phyloP scores from a whole-genome alignment of 2,113 vertebrate species.

The Neofelis nebulosa region DNA sequence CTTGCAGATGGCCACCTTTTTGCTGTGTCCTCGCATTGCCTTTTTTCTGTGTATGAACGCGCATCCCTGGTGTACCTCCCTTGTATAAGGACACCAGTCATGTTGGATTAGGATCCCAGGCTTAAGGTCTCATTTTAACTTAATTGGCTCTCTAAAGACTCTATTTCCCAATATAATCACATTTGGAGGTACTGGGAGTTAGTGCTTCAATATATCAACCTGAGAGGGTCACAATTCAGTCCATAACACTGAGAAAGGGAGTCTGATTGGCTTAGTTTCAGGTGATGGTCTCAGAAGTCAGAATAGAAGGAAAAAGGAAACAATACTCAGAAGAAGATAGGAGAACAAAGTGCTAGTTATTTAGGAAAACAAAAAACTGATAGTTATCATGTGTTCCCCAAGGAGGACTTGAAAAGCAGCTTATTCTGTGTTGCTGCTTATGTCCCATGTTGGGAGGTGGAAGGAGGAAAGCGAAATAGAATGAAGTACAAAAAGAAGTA shows the following conservation, averaged over 20 bases:
- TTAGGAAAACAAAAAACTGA: background rate
- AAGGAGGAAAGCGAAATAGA: background rate
- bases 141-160: background rate
- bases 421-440: background rate
- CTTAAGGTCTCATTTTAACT: background rate
- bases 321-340: background rate
- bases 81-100: background rate
- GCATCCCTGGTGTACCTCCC: background rate
- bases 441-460: background rate
- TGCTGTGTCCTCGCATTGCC: background rate
- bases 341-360: background rate
- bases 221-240: background rate
- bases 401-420: background rate
- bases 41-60: background rate
- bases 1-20: background rate
- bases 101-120: background rate
- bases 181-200: background rate
- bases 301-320: background rate
- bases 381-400: background rate
- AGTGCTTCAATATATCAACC: background rate
- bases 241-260: background rate
- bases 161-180: background rate
- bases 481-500: background rate
- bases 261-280: background rate
- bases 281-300: background rate